phyloP scores from a whole-genome alignment of 2,888 invertebrate species.

The Griposia aprilina region DNA sequence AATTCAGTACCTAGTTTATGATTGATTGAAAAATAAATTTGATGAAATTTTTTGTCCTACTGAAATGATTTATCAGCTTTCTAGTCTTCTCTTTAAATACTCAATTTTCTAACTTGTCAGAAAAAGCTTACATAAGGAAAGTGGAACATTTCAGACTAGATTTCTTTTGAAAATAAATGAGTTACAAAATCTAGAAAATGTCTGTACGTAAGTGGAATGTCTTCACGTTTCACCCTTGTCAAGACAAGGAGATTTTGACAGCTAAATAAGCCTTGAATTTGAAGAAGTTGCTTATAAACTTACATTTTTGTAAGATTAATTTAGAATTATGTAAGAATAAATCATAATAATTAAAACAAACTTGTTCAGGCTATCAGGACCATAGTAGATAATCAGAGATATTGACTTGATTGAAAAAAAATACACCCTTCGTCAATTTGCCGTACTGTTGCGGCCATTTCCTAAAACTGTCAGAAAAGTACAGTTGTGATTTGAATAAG shows the following conservation, averaged over 20 bases:
- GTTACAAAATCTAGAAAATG: background rate
- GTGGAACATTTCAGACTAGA: background rate
- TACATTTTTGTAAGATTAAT: too few species aligned
- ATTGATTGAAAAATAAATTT: background rate
- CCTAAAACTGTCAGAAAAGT: background rate
- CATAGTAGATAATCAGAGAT: too few species aligned
- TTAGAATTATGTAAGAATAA: background rate
- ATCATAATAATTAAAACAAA: background rate
- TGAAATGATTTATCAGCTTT: background rate
- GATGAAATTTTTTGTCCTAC: background rate
- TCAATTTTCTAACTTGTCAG: slow-evolving; percentile 3
- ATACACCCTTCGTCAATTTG: too few species aligned
- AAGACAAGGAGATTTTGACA: background rate
- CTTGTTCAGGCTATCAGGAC: too few species aligned
- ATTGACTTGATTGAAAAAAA: too few species aligned
- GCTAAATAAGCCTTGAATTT: background rate
- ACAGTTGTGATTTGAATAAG: too few species aligned
- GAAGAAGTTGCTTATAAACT: background rate
- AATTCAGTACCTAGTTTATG: background rate
- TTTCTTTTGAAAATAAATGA: background rate
- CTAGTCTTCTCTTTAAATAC: background rate
- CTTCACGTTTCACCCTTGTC: background rate
- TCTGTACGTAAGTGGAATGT: background rate
- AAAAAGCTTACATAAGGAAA: background rate
- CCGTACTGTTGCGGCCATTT: too few species aligned